These are phyloP conservation scores for Ovis canadensis DNA, from an alignment of 2,113 vertebrate genomes.

Conservation along the genomic window DNA sequence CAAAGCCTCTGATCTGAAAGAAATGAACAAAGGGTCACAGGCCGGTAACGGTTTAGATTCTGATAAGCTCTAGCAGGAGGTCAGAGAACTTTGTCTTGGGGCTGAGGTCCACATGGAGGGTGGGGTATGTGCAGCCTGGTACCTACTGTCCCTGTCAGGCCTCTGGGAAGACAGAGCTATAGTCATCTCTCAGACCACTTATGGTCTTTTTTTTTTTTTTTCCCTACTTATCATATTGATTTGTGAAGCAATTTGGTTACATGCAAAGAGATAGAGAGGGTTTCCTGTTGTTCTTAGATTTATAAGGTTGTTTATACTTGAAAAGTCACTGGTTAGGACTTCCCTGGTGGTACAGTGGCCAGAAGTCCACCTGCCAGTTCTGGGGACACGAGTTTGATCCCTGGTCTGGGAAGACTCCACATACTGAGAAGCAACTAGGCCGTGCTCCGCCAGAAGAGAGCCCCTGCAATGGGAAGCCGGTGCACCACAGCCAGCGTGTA, in stretches of 20 bases:
- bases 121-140: background rate
- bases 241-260: background rate
- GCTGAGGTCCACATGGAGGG: background rate
- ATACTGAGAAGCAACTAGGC: background rate
- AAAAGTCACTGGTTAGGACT: background rate
- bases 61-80: background rate
- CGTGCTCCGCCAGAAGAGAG: background rate
- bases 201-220: background rate
- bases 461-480: background rate
- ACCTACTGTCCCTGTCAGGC: background rate
- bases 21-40: background rate
- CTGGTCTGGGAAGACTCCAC: background rate
- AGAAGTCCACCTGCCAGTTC: background rate
- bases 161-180: background rate
- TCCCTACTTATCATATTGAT: background rate
- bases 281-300: background rate
- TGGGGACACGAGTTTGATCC: background rate
- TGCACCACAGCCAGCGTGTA: accelerated
- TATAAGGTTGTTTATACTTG: background rate
- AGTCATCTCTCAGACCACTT: background rate
- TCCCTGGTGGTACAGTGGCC: background rate
- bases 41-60: background rate
- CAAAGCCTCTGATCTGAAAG: slow-evolving; percentile 90
- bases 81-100: background rate
- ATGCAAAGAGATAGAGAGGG: background rate